Base-by-base conservation (phyloP, 1,140 invertebrate genomes). In the Argopecten irradians region DNA sequence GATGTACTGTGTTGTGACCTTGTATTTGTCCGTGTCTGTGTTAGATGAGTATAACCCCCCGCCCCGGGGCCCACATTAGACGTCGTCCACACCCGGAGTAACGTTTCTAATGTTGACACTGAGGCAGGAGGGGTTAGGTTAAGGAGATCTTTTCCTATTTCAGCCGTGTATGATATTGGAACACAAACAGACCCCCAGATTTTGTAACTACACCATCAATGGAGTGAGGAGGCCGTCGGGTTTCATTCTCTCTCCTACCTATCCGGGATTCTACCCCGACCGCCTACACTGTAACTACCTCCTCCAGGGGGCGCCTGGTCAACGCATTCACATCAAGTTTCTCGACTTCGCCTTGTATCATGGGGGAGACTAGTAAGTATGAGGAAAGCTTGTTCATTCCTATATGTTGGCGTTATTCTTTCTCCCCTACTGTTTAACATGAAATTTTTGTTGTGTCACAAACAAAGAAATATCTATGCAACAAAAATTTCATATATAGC, bases 221-320 rank as follows among this genome's bases (percentile, higher is more conserved):
- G 93, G 91, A 83, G 91, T 91, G 83, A 91, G 87, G 85, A 91
- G 92, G 35, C 97, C 97, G 89, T 97, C 97, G 55, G 99, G 99
- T 28, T 97, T 97, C 94, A 97, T 99, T 93, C 96, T 99, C 90
- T 99, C 99, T 85, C 99, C 99, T 88, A 99, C 99, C 84, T 99
- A 99, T 96, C 99, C 99, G 43, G 99, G 99, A 92, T 97, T 98
- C 91, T 99, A 99, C 96, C 99, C 99, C 88, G 99, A 99, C 96
- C 98, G 98, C 95, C 96, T 99, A 90, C 96, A 96, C 91, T 99
- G 99, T 96, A 97, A 97, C 95, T 99, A 99, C 96, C 97, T 98
- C 95, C 98, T 99, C 96, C 97, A 98, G 92, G 99, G 99, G n/a
- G 97, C 97, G 92, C 96, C 96, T 34, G 97, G 97, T 87, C 98